These are phyloP conservation scores for Merodon equestris DNA, from an alignment of 2,888 invertebrate genomes.

Conservation along the genomic window DNA sequence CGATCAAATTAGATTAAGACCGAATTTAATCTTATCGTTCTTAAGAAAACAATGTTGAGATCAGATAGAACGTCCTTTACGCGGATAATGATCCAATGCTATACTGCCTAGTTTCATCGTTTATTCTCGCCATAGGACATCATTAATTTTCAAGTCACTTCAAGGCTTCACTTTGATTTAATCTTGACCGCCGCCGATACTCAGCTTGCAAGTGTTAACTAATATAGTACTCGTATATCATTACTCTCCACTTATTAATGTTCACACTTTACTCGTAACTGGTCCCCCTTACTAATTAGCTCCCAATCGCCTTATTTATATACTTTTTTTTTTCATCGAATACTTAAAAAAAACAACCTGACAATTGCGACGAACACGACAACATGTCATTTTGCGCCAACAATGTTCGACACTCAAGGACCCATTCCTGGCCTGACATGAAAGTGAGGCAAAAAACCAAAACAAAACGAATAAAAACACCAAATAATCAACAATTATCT, in stretches of 20 bases:
- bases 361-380: neutral
- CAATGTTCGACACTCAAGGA: slow-evolving; percentile 50
- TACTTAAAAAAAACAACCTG: slow-evolving; percentile 4
- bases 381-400: slow-evolving; percentile 22
- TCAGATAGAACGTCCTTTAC: too few species aligned
- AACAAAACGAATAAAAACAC: neutral
- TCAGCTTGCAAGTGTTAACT: slow-evolving; percentile 13
- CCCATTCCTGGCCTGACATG: slow-evolving; percentile 19
- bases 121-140: too few species aligned
- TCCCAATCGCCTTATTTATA: slow-evolving; percentile 54
- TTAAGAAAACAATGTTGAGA: too few species aligned
- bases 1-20: too few species aligned
- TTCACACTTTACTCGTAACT: slow-evolving; percentile 41
- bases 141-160: too few species aligned
- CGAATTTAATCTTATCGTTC: too few species aligned
- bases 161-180: too few species aligned
- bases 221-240: slow-evolving; percentile 33
- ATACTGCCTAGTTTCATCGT: too few species aligned
- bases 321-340: neutral
- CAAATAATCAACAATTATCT: slow-evolving; percentile 42
- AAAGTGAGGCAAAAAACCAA: neutral
- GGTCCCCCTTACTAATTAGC: slow-evolving; percentile 47
- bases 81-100: too few species aligned
- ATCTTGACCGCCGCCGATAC: too few species aligned
- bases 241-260: slow-evolving; percentile 25